phyloP scores from a whole-genome alignment of 2,797 vertebrate genomes.

The Tapirus indicus region DNA sequence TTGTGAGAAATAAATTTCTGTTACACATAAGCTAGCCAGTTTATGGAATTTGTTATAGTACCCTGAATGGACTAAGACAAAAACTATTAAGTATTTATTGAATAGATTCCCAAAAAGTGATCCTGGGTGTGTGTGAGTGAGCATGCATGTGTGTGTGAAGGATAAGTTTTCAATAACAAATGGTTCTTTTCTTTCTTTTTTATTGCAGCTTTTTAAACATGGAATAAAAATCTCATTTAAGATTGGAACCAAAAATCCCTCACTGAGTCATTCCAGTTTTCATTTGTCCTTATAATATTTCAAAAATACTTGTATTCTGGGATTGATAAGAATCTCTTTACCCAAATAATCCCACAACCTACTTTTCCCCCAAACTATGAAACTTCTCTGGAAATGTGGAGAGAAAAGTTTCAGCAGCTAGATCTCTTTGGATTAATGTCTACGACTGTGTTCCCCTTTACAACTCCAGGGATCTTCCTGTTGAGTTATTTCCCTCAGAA shows the following conservation, averaged over 20 bases:
- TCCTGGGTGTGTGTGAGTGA: background rate
- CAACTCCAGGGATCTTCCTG: background rate
- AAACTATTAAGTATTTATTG: background rate
- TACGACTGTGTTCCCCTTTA: background rate
- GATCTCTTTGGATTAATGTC: background rate
- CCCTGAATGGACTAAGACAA: background rate
- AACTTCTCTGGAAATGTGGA: constrained; percentile 21
- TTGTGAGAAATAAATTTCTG: background rate
- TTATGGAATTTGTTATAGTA: background rate
- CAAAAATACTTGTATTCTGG: background rate
- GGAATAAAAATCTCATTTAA: background rate
- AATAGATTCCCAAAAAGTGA: background rate
- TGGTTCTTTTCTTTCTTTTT: background rate
- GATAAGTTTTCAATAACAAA: constrained; percentile 17
- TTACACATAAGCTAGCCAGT: background rate
- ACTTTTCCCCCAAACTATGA: background rate
- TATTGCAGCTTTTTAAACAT: background rate
- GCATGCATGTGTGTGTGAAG: background rate
- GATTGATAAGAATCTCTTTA: background rate
- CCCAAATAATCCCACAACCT: background rate
- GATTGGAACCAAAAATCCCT: background rate
- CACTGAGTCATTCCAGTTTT: background rate
- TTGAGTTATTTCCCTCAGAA: background rate
- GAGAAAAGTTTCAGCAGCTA: background rate
- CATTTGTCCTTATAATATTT: background rate